A percentile compares a stretch with the other conserved stretches of the same genome.
Conservation (phyloP, 2,797 vertebrate species). For the Poliocrania exsul region DNA sequence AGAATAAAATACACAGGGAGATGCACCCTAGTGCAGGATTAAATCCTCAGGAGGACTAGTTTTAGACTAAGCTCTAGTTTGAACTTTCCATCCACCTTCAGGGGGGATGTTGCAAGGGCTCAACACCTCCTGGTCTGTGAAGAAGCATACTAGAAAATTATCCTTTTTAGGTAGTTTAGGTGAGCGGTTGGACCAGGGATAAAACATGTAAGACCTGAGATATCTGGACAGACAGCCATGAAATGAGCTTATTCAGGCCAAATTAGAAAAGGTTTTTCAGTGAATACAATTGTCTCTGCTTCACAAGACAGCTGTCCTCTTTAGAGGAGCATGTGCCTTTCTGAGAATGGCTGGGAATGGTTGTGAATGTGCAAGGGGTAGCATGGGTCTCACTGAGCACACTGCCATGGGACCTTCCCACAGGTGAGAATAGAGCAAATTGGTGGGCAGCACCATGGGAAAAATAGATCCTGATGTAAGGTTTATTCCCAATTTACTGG, state of each 20-base stretch:
- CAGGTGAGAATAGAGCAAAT: not conserved
- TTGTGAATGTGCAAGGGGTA: not conserved
- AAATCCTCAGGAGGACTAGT: not conserved
- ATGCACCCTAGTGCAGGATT: not conserved
- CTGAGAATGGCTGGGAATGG: not conserved
- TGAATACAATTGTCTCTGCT: not conserved
- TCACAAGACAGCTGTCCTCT: not conserved
- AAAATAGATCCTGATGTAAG: not conserved
- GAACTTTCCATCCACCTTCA: not conserved
- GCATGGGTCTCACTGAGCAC: not conserved
- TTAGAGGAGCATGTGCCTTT: not conserved
- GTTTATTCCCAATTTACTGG: not conserved
- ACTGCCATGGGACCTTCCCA: not conserved
- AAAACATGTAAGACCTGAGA: not conserved
- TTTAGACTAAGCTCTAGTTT: not conserved
- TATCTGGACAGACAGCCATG: not conserved
- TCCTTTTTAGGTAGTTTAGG: not conserved
- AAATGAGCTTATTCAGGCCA: not conserved
- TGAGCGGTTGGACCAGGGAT: not conserved
- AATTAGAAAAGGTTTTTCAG: not conserved
- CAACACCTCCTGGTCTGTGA: not conserved
- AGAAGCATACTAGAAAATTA: not conserved
- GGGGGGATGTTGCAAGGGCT: not conserved
- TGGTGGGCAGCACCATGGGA: not conserved
- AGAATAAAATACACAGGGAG: not conserved